Conservation (phyloP, 2,113 vertebrate genomes). For the Anhinga anhinga region DNA sequence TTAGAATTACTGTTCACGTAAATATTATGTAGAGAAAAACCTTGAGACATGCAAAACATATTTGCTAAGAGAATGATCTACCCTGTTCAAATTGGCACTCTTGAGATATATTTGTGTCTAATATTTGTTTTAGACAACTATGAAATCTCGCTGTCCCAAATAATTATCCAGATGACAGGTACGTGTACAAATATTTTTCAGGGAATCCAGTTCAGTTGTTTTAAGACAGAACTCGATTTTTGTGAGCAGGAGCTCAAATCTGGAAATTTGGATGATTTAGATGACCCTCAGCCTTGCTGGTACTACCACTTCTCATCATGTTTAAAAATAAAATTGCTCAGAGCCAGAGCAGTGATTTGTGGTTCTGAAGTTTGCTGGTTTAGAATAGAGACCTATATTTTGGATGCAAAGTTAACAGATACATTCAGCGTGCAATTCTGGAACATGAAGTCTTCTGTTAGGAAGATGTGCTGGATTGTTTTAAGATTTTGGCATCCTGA, state of each 20-base stretch:
- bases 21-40: neutral
- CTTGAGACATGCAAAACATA: neutral
- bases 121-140: neutral
- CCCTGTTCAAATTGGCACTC: neutral
- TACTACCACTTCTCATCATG: neutral
- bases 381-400: neutral
- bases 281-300: neutral
- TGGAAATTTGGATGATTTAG: neutral
- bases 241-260: neutral
- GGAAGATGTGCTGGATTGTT: neutral
- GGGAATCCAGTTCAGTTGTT: neutral
- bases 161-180: neutral
- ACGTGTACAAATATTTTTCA: neutral
- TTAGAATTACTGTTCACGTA: neutral
- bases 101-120: neutral
- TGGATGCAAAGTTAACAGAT: neutral
- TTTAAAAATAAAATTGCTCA: neutral
- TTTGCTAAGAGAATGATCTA: neutral
- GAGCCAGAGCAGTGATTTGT: neutral
- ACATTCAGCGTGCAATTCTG: neutral
- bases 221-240: neutral
- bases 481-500: neutral
- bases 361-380: neutral
- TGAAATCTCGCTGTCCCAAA: neutral
- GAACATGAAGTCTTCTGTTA: neutral